Evolutionary conservation across 2,113 vertebrate species (phyloP).

Genomic region (Hylia prasina): DNA sequence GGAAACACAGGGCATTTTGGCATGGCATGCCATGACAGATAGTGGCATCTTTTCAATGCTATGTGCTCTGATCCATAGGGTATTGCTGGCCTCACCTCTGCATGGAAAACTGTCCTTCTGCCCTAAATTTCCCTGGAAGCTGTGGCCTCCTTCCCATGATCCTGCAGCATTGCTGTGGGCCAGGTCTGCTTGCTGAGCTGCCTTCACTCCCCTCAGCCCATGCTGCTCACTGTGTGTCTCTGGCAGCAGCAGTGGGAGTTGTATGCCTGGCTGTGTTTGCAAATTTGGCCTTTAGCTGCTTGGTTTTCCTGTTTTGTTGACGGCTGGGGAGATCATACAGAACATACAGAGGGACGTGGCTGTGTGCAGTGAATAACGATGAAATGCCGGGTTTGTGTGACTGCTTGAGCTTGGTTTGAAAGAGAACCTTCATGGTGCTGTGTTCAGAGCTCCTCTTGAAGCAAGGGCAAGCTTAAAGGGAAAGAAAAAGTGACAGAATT

Average conservation of each 20-base stretch:
- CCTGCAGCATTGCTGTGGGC: background rate
- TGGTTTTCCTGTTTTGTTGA: background rate
- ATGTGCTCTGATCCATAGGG: background rate
- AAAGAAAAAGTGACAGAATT: background rate
- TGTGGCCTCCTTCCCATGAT: background rate
- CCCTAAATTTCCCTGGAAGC: background rate
- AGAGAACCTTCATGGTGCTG: background rate
- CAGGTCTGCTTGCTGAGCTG: background rate
- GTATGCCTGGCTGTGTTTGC: slow-evolving; percentile 1
- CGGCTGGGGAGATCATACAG: background rate
- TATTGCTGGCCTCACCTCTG: background rate
- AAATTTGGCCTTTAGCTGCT: slow-evolving; percentile 24
- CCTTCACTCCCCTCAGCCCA: background rate
- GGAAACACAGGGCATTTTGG: background rate
- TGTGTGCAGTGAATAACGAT: slow-evolving; percentile 4
- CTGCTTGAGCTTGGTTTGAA: background rate
- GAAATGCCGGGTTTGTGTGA: background rate
- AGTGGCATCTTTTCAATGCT: background rate
- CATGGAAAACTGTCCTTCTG: background rate
- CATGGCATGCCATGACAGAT: background rate
- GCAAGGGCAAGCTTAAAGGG: background rate
- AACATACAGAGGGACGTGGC: background rate
- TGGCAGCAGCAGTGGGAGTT: background rate
- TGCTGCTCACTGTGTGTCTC: background rate
- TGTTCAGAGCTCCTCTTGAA: background rate